Evolutionary conservation across 2,113 vertebrate genomes (phyloP).

Genomic region (Collichthys lucidus): DNA sequence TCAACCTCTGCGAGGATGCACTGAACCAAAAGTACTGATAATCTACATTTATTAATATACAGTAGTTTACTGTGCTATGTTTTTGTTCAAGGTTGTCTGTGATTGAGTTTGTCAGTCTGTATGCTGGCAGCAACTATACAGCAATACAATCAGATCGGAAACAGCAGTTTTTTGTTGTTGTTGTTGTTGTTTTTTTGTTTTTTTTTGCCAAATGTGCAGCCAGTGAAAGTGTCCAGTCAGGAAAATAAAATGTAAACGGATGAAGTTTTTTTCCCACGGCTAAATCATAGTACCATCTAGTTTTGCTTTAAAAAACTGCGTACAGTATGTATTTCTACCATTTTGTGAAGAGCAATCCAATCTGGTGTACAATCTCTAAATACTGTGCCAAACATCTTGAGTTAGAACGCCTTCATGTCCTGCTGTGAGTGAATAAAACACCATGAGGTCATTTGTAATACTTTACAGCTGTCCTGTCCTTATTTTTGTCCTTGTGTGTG

Average conservation of each 20-base stretch:
- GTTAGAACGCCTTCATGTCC: conserved; percentile 49
- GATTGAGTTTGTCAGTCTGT: conserved; percentile 34
- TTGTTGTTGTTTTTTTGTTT: not conserved
- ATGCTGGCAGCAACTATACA: conserved; percentile 58
- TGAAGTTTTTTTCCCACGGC: not conserved
- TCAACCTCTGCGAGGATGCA: conserved; percentile 59
- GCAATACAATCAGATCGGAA: conserved; percentile 63
- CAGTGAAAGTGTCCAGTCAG: conserved; percentile 28
- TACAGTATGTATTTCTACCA: conserved; percentile 33
- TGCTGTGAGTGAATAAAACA: conserved; percentile 74
- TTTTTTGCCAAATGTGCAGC: conserved; percentile 28
- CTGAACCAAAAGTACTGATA: conserved; percentile 69
- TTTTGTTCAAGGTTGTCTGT: conserved; percentile 47
- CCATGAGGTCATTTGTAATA: conserved; percentile 60
- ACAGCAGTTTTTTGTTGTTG: conserved; percentile 13
- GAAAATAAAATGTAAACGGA: conserved; percentile 24
- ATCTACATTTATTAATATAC: conserved; percentile 41
- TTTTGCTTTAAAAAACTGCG: conserved; percentile 49
- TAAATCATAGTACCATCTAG: conserved; percentile 19
- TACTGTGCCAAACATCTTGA: conserved; percentile 67
- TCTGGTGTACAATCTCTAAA: conserved; percentile 62
- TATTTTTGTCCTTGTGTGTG: conserved; percentile 17
- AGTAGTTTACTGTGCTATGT: conserved; percentile 47
- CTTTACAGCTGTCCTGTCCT: conserved; percentile 39
- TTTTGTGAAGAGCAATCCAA: conserved; percentile 65